These are phyloP conservation scores for Drosophila ustulata DNA, from an alignment of 2,888 invertebrate genomes.

Conservation along the genomic window DNA sequence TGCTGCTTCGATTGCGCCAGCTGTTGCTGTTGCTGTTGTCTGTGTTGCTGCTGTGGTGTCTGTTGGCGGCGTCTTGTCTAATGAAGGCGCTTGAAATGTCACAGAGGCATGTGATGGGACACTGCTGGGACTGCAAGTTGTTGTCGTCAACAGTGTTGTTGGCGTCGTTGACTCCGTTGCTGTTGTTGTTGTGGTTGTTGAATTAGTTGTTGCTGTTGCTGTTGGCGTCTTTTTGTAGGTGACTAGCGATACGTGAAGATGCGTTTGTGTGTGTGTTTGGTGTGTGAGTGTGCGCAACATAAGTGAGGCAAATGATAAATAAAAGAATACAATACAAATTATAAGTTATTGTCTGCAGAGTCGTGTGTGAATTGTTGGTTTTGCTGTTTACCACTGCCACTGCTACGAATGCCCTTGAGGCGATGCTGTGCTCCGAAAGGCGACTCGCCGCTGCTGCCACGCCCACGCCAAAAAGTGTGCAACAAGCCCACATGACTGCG, in stretches of 20 bases:
- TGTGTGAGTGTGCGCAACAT: slow-evolving; percentile 31
- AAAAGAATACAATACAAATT: slow-evolving; percentile 48
- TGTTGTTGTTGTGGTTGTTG: slow-evolving; percentile 41
- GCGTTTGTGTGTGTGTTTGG: slow-evolving; percentile 37
- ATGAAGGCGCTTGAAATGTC: slow-evolving; percentile 80
- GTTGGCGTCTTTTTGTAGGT: slow-evolving; percentile 92
- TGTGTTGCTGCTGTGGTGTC: slow-evolving; percentile 35
- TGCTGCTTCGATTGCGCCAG: slow-evolving; percentile 9
- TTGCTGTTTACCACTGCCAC: slow-evolving; percentile 83
- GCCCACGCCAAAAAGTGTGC: slow-evolving; percentile 77
- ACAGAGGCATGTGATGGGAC: slow-evolving; percentile 78
- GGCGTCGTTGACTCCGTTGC: slow-evolving; percentile 26
- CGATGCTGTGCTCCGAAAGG: slow-evolving; percentile 81
- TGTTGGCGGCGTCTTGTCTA: slow-evolving; percentile 51
- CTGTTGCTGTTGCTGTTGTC: slow-evolving; percentile 5
- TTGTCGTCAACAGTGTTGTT: slow-evolving; percentile 26
- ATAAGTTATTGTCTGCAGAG: slow-evolving; percentile 37
- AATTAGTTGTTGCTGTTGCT: slow-evolving; percentile 43
- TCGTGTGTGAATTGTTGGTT: slow-evolving; percentile 5
- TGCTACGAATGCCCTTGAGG: slow-evolving; percentile 84
- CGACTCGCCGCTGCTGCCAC: slow-evolving; percentile 51
- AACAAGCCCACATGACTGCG: slow-evolving; percentile 83
- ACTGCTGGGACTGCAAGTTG: slow-evolving; percentile 58
- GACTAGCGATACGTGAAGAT: slow-evolving; percentile 86
- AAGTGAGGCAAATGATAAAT: slow-evolving; percentile 39